A percentile compares a stretch with the other conserved stretches of the same genome.
Conservation (phyloP, 2,797 vertebrate genomes). For the Simalia tracyae region DNA sequence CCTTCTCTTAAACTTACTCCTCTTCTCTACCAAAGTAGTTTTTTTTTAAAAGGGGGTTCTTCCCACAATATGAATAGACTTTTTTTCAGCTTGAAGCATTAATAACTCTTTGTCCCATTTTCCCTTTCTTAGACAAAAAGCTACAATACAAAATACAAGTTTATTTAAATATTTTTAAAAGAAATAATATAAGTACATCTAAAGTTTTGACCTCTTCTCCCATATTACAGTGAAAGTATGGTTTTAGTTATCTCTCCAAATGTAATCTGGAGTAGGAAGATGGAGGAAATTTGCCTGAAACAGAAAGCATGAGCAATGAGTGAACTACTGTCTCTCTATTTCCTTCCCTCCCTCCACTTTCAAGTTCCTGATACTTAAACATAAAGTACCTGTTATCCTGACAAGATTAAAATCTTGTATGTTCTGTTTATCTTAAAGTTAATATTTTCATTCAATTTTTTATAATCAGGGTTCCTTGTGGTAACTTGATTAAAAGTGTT, state of each 20-base stretch:
- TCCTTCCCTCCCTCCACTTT: neutral
- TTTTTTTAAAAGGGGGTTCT: slow-evolving; percentile 64
- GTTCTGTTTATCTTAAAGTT: neutral
- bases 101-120: slow-evolving; percentile 57
- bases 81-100: slow-evolving; percentile 54
- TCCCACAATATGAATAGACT: slow-evolving; percentile 62
- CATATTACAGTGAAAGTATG: neutral
- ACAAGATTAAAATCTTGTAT: neutral
- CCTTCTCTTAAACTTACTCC: slow-evolving; percentile 49
- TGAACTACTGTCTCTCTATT: neutral
- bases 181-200: neutral
- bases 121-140: slow-evolving; percentile 55
- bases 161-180: slow-evolving; percentile 38
- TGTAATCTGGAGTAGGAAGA: accelerated
- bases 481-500: neutral
- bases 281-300: slow-evolving; percentile 13
- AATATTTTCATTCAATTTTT: neutral
- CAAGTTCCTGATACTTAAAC: neutral
- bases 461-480: neutral
- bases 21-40: slow-evolving; percentile 62
- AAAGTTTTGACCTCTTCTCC: slow-evolving; percentile 23
- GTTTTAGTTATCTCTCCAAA: slow-evolving; percentile 1
- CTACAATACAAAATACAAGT: slow-evolving; percentile 39
- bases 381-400: neutral
- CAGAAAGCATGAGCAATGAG: neutral